Evolutionary conservation across 1,140 invertebrate species (phyloP).

Genomic region (Holotrichia oblita): DNA sequence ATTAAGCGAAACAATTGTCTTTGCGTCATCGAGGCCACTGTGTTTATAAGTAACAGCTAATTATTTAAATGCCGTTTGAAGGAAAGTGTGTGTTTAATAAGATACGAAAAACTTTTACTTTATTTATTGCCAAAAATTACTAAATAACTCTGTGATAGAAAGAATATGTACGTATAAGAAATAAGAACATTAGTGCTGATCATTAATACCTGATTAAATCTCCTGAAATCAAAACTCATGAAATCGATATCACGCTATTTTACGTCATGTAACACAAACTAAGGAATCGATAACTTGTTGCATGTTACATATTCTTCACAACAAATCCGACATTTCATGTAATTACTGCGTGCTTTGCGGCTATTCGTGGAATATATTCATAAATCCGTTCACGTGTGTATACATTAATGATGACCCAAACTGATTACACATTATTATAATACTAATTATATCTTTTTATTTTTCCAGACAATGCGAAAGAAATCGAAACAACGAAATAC

Average conservation of each 20-base stretch:
- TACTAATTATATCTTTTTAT: slow-evolving; percentile 41
- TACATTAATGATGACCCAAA: too few relatives aligned
- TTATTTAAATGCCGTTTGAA: slow-evolving; percentile 18
- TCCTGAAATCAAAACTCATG: neutral
- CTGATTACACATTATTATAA: too few relatives aligned
- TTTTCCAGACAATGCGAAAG: slow-evolving; percentile 59
- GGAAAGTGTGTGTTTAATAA: neutral
- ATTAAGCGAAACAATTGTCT: slow-evolving; percentile 21
- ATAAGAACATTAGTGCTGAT: too few relatives aligned
- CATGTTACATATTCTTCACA: neutral
- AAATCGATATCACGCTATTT: neutral
- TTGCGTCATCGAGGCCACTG: slow-evolving; percentile 20
- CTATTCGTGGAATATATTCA: neutral
- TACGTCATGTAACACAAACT: neutral
- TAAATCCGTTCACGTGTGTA: neutral
- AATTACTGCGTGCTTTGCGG: neutral
- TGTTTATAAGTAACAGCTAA: neutral
- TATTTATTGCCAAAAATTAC: neutral
- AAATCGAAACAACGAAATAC: slow-evolving; percentile 54
- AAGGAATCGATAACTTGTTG: neutral
- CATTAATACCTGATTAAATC: too few relatives aligned
- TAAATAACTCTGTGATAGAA: neutral
- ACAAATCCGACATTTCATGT: neutral
- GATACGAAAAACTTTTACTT: neutral
- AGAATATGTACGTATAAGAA: too few relatives aligned